Evolutionary conservation across 2,797 vertebrate species (phyloP).

Genomic region (Scyliorhinus canicula): DNA sequence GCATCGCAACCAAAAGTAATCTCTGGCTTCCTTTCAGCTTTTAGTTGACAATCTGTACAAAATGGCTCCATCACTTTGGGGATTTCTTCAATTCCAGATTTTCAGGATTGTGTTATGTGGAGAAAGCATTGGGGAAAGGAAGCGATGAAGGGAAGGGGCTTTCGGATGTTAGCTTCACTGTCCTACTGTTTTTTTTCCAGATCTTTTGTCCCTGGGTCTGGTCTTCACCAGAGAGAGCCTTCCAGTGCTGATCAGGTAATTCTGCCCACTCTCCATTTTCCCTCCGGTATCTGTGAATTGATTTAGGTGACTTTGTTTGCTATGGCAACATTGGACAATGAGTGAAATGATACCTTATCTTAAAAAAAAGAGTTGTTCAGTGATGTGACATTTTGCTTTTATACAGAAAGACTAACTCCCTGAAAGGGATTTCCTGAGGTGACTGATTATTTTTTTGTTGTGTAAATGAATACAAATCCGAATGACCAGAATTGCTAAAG

Average conservation of each 20-base stretch:
- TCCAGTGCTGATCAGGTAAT: neutral
- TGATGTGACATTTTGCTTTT: neutral
- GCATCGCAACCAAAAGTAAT: neutral
- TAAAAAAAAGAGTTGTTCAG: neutral
- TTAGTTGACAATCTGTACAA: neutral
- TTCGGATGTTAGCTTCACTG: neutral
- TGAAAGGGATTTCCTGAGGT: neutral
- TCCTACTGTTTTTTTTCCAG: neutral
- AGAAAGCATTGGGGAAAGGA: neutral
- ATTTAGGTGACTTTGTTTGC: neutral
- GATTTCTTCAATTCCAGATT: neutral
- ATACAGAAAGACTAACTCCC: neutral
- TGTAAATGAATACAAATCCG: neutral
- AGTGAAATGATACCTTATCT: neutral
- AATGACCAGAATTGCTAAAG: neutral
- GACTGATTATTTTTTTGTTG: neutral
- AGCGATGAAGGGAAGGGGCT: neutral
- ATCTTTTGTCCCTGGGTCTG: neutral
- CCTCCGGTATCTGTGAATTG: neutral
- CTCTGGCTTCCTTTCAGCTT: neutral
- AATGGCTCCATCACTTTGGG: neutral
- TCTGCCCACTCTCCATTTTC: neutral
- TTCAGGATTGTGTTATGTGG: no score
- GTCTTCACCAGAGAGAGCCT: neutral
- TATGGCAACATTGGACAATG: neutral